Percentiles rank a stretch among this genome's conserved stretches.
Evolutionary conservation across 1,140 invertebrate genomes (phyloP).

Genomic region (Listronotus bonariensis): DNA sequence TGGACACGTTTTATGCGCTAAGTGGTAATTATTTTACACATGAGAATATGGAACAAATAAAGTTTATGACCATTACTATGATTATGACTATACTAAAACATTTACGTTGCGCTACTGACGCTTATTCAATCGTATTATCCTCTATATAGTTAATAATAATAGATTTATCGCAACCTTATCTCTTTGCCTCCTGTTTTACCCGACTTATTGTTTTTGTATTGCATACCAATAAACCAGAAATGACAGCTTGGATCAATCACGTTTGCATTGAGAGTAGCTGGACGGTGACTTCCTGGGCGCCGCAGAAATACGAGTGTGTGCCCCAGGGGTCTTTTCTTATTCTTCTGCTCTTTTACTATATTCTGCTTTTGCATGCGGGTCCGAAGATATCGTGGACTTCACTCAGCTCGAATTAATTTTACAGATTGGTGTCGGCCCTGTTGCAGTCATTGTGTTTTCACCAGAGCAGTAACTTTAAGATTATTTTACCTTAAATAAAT

Average conservation of each 20-base stretch:
- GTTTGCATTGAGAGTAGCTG: conserved; percentile 1
- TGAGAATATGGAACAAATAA: too few relatives aligned
- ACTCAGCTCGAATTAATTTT: conserved; percentile 11
- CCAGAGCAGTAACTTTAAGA: too few relatives aligned
- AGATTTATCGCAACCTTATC: conserved; percentile 23
- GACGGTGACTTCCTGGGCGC: conserved; percentile 25
- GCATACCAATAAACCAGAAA: conserved; percentile 34
- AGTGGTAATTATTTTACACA: too few relatives aligned
- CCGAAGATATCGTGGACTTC: background rate
- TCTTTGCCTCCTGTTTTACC: conserved; percentile 23
- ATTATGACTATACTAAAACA: too few relatives aligned
- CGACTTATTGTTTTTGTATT: conserved; percentile 28
- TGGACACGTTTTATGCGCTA: too few relatives aligned
- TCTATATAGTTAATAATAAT: conserved; percentile 12
- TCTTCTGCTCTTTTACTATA: background rate
- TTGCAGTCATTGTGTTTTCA: background rate
- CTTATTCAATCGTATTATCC: background rate
- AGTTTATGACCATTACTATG: too few relatives aligned
- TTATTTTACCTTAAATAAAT: too few relatives aligned
- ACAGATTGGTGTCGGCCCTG: conserved; percentile 14
- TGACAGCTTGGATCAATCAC: conserved; percentile 32
- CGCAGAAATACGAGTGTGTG: conserved; percentile 23
- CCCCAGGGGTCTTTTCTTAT: conserved; percentile 14
- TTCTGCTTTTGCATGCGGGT: conserved; percentile 12
- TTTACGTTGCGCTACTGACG: too few relatives aligned